Percentiles rank a stretch among this genome's conserved stretches.
Conservation (phyloP, 2,113 vertebrate species). For the Silurus meridionalis region DNA sequence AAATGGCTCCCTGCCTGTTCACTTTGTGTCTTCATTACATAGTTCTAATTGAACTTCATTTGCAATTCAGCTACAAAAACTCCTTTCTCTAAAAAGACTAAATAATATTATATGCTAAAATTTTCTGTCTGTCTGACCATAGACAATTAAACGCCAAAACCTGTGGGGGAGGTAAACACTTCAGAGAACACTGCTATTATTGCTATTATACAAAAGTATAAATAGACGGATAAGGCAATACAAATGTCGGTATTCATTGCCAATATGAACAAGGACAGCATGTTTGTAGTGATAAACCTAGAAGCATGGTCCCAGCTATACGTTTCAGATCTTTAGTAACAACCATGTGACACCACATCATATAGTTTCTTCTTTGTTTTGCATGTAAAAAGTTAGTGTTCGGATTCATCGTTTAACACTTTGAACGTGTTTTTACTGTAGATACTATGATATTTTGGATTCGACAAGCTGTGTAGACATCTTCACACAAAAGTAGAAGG, state of each 20-base stretch:
- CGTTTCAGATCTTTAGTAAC: background rate
- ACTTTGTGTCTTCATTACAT: background rate
- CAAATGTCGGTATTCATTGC: background rate
- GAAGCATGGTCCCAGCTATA: background rate
- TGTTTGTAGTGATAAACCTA: background rate
- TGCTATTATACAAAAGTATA: background rate
- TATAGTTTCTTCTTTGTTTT: background rate
- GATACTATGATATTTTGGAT: background rate
- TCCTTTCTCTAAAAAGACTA: background rate
- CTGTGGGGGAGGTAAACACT: background rate
- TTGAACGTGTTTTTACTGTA: background rate
- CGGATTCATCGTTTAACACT: slow-evolving; percentile 13
- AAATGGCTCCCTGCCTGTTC: background rate
- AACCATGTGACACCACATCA: background rate
- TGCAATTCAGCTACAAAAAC: background rate
- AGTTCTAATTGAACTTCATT: background rate
- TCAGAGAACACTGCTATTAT: background rate
- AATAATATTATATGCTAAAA: background rate
- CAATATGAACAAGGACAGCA: background rate
- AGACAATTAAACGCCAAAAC: background rate
- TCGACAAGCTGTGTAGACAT: background rate
- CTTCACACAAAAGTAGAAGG: background rate
- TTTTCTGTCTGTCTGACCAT: background rate
- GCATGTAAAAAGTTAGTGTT: background rate
- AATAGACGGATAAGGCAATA: background rate